Evolutionary conservation across 53 echinoderm and acorn worm species (phyloP).

Genomic region (Patiria pectinifera): DNA sequence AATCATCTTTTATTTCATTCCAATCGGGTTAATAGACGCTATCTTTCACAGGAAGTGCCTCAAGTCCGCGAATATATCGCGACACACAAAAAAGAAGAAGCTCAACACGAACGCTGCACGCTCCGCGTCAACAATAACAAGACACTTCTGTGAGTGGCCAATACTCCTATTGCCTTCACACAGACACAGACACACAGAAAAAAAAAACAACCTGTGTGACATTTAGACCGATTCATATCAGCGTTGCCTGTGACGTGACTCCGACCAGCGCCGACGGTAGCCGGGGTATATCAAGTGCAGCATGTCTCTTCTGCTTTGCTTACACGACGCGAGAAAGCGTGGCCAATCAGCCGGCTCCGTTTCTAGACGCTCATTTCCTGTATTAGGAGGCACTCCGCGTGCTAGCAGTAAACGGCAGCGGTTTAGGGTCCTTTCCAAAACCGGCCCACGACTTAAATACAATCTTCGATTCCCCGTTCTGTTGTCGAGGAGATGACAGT

Average conservation of each 20-base stretch:
- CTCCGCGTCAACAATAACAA: conserved; percentile 21
- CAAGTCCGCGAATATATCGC: neutral
- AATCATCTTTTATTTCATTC: conserved; percentile 18
- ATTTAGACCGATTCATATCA: conserved; percentile 20
- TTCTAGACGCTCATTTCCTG: conserved; percentile 28
- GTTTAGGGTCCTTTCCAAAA: neutral
- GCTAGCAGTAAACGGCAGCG: neutral
- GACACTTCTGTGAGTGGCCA: neutral
- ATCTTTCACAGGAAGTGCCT: conserved; percentile 13
- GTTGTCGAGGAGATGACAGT: conserved; percentile 3
- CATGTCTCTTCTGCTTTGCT: conserved; percentile 6
- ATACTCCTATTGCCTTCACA: neutral
- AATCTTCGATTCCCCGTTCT: neutral
- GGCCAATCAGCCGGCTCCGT: conserved; percentile 4
- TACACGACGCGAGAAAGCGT: conserved; percentile 25
- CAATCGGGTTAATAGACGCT: conserved; percentile 18
- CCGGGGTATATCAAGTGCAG: conserved; percentile 22
- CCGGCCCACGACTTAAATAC: neutral
- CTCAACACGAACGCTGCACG: neutral
- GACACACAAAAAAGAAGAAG: neutral
- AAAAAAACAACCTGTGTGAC: neutral
- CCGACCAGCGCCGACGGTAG: neutral
- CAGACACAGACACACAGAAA: neutral
- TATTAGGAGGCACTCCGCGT: neutral
- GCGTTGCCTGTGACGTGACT: conserved; percentile 2